Evolutionary conservation across 2,113 vertebrate species (phyloP), one percentile per base, ranked within the genome.

Genomic region (Rhabdomys dilectus): DNA sequence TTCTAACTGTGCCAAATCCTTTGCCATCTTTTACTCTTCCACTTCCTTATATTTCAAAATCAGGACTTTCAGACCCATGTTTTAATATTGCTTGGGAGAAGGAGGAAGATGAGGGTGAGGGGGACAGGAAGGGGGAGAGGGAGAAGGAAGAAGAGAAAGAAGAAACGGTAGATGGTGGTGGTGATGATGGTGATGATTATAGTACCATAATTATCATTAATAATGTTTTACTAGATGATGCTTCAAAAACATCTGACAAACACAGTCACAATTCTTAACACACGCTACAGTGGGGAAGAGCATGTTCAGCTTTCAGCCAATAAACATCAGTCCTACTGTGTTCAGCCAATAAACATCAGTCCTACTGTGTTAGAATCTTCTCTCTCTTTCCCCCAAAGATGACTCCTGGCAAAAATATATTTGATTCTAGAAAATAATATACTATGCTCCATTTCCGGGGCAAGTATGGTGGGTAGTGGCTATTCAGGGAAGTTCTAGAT

Each of bases 41-140:
- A 72, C 51, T 66, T 92, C 73, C 36, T 90, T 39, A 5, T 34
- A 36, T 91, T 75, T 64, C 29, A n/a, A 85, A 91, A 72, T 29
- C 34, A 48, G 19, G 19, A 53, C 45, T 72, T 64, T 86, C 13
- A 62, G 13, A 72, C 2, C 2, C 2, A 12, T 42, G 4, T 78
- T 22, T 58, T 68, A 31, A 24, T 60, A 53, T 29, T 42, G 21
- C 12, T 42, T 26, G 42, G 34, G 53, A 73, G 5, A 13, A 11
- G 64, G 62, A 64, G 1, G 9, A 29, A 2, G 24, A 64, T 8
- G 62, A 66, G 3, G 64, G 31, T 3, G 64, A 31, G 3, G 64
- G 29, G 9, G 26, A 29, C 0, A 26, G 24, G 24, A 22, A 62
- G 2, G 22, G 10, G 3, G 60, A 62, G 3, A 8, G 24, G 2